Conservation (phyloP, 1,140 invertebrate genomes). For the Adelges cooleyi region DNA sequence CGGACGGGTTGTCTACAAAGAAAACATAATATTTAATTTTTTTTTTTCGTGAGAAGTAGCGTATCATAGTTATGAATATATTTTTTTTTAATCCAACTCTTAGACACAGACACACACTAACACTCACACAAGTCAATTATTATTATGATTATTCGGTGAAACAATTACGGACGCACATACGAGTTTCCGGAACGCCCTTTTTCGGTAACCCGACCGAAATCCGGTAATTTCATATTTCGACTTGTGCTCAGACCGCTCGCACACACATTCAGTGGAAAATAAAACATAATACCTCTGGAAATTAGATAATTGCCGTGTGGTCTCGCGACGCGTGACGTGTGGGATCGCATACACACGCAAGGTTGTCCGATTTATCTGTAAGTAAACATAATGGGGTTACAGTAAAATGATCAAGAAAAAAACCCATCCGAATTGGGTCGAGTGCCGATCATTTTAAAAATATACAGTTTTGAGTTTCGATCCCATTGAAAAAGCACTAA, state of each 20-base stretch:
- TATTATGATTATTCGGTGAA: constrained; percentile 21
- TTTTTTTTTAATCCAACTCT: not conserved
- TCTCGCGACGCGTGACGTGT: constrained; percentile 9
- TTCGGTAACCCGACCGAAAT: constrained; percentile 28
- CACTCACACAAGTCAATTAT: constrained; percentile 20
- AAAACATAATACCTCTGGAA: constrained; percentile 5
- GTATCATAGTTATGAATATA: not conserved
- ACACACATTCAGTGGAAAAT: not conserved
- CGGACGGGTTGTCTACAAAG: too few species aligned
- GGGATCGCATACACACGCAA: not conserved
- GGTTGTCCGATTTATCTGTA: too few species aligned
- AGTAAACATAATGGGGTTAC: too few species aligned
- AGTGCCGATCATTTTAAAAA: too few species aligned
- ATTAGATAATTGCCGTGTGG: constrained; percentile 15
- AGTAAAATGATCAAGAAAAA: too few species aligned
- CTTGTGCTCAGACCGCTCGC: not conserved
- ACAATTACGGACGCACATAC: constrained; percentile 5
- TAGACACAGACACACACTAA: not conserved
- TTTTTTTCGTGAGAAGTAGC: not conserved
- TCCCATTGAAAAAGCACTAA: too few species aligned
- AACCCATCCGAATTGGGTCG: too few species aligned
- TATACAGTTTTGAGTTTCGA: too few species aligned
- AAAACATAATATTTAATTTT: too few species aligned
- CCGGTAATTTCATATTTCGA: constrained; percentile 19
- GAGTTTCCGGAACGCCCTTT: constrained; percentile 27